A percentile compares a stretch with the other conserved stretches of the same genome.
Conservation (phyloP, 2,113 vertebrate species). For the Spheniscus mendiculus region DNA sequence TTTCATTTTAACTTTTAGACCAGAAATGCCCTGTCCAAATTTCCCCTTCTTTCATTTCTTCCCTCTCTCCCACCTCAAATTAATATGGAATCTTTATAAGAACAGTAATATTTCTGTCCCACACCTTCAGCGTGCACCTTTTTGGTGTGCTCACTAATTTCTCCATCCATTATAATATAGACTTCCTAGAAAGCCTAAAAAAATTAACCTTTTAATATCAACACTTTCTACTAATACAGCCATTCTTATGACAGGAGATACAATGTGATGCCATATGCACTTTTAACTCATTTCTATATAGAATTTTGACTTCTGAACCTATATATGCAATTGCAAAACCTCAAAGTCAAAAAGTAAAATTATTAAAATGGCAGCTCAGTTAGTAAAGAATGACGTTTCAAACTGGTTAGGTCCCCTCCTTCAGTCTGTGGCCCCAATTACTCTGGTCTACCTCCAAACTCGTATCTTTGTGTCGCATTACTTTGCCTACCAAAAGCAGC, state of each 20-base stretch:
- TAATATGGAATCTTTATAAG: neutral
- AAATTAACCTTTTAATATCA: neutral
- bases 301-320: neutral
- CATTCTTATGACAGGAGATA: neutral
- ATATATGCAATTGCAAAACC: neutral
- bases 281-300: neutral
- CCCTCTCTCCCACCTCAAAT: neutral
- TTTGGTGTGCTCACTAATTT: neutral
- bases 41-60: neutral
- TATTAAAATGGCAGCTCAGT: neutral
- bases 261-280: too few species aligned
- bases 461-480: rapidly evolving
- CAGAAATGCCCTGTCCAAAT: neutral
- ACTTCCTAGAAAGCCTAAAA: neutral
- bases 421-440: rapidly evolving
- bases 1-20: neutral
- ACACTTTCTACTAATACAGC: neutral
- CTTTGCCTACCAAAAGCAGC: neutral
- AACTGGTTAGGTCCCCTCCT: neutral
- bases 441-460: neutral
- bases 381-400: neutral
- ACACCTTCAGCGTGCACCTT: neutral
- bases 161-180: neutral
- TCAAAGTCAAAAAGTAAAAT: neutral
- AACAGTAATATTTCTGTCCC: neutral